Evolutionary conservation across 2,888 invertebrate genomes (phyloP).

Genomic region (Atethmia centrago): DNA sequence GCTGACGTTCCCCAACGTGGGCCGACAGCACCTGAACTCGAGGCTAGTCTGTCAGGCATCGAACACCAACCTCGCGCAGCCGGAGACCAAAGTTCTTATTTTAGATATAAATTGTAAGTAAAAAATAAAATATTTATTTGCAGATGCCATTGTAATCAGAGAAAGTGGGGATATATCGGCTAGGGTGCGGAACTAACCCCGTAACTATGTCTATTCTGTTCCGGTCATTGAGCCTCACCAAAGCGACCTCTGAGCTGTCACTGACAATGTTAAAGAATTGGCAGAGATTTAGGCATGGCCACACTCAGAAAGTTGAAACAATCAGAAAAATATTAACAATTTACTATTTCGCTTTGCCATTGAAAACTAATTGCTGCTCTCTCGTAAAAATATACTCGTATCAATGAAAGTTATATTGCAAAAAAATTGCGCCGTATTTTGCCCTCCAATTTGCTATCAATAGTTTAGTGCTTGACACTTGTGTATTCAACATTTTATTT

Average conservation of each 20-base stretch:
- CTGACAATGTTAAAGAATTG: too few relatives aligned
- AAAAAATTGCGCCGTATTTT: neutral
- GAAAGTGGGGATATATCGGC: neutral
- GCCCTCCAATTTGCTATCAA: constrained; percentile 27
- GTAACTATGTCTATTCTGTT: neutral
- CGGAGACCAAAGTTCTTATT: constrained; percentile 94
- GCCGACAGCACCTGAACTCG: constrained; percentile 95
- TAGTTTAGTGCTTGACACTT: constrained; percentile 23
- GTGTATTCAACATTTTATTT: constrained; percentile 26
- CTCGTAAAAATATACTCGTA: neutral
- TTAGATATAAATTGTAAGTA: constrained; percentile 96
- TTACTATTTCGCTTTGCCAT: neutral
- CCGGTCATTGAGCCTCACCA: neutral
- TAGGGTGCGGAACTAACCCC: neutral
- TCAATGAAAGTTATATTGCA: neutral
- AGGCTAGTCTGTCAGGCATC: constrained; percentile 96
- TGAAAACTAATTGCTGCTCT: neutral
- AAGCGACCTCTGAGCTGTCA: too few relatives aligned
- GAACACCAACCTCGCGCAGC: constrained; percentile 95
- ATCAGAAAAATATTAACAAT: neutral
- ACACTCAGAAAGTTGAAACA: neutral
- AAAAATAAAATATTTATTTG: neutral
- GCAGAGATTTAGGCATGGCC: neutral
- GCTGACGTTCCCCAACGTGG: constrained; percentile 94
- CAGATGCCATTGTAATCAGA: neutral